Conservation (phyloP, 2,113 vertebrate genomes). For the Dascyllus trimaculatus region DNA sequence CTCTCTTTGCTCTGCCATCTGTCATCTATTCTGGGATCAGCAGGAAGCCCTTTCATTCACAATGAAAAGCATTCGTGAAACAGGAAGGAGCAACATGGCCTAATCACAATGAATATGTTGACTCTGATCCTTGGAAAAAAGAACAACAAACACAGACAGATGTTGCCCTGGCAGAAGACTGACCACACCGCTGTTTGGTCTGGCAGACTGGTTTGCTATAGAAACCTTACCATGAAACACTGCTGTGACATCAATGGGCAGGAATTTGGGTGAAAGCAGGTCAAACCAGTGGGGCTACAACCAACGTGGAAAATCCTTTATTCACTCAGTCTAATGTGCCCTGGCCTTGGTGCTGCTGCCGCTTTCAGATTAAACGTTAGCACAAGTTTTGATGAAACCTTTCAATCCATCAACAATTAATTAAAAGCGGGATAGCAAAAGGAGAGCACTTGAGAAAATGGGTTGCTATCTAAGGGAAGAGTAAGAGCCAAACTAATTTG, state of each 20-base stretch:
- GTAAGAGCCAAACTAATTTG: conserved; percentile 3
- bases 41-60: conserved; percentile 63
- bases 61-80: conserved; percentile 43
- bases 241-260: conserved; percentile 55
- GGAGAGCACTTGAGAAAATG: background rate
- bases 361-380: conserved; percentile 25
- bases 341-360: conserved; percentile 1
- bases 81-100: conserved; percentile 16
- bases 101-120: conserved; percentile 35
- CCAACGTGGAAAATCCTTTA: conserved; percentile 56
- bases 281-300: conserved; percentile 63
- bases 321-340: conserved; percentile 23
- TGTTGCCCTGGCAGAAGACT: background rate
- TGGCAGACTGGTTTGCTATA: conserved; percentile 38
- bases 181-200: conserved; percentile 21
- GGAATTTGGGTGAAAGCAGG: conserved; percentile 69
- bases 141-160: conserved; percentile 29
- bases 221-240: conserved; percentile 29
- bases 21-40: conserved; percentile 54
- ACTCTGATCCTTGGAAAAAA: conserved; percentile 7
- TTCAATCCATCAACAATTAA: background rate
- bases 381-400: conserved; percentile 1
- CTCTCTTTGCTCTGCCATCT: conserved; percentile 31
- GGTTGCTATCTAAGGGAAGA: background rate
- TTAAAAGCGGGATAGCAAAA: background rate